Conservation (phyloP, 2,113 vertebrate genomes). For the Gobiocypris rarus region DNA sequence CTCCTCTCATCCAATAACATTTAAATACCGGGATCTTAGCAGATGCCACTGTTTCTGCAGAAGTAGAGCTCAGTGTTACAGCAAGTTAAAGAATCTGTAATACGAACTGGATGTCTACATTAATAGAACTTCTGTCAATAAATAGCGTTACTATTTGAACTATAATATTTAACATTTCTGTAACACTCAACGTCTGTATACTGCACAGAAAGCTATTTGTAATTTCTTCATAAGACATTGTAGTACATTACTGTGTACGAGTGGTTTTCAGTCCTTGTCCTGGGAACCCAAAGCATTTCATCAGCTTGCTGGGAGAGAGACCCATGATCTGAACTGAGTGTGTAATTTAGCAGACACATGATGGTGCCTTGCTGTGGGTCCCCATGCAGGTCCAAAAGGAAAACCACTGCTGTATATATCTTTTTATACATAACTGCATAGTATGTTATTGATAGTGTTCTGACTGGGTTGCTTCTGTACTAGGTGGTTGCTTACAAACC, state of each 20-base stretch:
- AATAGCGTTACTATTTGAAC: not conserved
- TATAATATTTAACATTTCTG: not conserved
- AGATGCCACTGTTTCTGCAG: not conserved
- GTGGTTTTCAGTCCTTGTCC: no score
- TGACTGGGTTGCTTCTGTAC: not conserved
- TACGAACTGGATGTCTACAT: not conserved
- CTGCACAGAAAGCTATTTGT: not conserved
- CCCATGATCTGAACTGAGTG: no score
- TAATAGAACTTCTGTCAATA: not conserved
- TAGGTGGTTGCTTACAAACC: not conserved
- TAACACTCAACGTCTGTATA: not conserved
- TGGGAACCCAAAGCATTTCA: not conserved
- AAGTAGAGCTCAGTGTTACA: not conserved
- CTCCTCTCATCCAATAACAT: slow-evolving; percentile 24
- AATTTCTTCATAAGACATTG: no score
- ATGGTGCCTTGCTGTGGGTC: not conserved
- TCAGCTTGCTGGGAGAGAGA: not conserved
- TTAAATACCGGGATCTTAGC: slow-evolving; percentile 12
- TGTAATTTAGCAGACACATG: not conserved
- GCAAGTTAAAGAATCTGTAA: not conserved
- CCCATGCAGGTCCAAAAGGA: no score
- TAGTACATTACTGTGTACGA: no score
- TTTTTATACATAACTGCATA: not conserved
- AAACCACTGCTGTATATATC: not conserved
- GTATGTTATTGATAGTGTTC: not conserved